phyloP scores from a whole-genome alignment of 1,140 invertebrate genomes.

The Mycetomoellerius zeteki region DNA sequence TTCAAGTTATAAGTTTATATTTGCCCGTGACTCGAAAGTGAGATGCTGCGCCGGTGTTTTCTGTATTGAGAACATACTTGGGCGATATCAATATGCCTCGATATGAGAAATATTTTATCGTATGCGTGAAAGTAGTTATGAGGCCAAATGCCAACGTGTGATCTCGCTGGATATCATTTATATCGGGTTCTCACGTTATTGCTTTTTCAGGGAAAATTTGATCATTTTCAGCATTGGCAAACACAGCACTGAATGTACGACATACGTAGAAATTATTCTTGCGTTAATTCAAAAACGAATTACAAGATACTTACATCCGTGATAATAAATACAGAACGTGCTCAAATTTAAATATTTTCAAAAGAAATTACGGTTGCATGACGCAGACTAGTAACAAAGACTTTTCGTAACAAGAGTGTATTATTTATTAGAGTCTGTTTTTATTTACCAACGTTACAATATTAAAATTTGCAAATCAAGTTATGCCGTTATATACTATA shows the following conservation, averaged over 20 bases:
- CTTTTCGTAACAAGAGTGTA: neutral
- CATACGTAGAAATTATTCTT: conserved; percentile 3
- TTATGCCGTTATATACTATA: neutral
- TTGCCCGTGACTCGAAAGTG: neutral
- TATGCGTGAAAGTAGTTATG: conserved; percentile 63
- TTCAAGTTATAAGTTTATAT: conserved; percentile 6
- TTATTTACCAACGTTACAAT: neutral
- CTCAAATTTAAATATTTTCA: conserved; percentile 15
- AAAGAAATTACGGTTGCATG: conserved; percentile 3
- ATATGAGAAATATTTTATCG: conserved; percentile 68
- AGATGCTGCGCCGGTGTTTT: neutral
- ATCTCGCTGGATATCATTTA: conserved; percentile 59
- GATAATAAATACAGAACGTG: neutral
- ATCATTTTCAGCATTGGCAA: conserved; percentile 30
- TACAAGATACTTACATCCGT: neutral
- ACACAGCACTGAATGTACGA: neutral
- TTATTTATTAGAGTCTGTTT: neutral
- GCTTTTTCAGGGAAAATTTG: conserved; percentile 13
- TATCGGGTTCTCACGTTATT: neutral
- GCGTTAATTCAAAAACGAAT: neutral
- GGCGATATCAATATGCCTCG: conserved; percentile 65
- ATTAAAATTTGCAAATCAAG: conserved; percentile 16
- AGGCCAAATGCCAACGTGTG: conserved; percentile 66
- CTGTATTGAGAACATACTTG: conserved; percentile 43
- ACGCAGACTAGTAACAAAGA: neutral